Evolutionary conservation across 2,888 invertebrate species (phyloP), one percentile per base, ranked within the genome.

Genomic region (Aplocera efformata): DNA sequence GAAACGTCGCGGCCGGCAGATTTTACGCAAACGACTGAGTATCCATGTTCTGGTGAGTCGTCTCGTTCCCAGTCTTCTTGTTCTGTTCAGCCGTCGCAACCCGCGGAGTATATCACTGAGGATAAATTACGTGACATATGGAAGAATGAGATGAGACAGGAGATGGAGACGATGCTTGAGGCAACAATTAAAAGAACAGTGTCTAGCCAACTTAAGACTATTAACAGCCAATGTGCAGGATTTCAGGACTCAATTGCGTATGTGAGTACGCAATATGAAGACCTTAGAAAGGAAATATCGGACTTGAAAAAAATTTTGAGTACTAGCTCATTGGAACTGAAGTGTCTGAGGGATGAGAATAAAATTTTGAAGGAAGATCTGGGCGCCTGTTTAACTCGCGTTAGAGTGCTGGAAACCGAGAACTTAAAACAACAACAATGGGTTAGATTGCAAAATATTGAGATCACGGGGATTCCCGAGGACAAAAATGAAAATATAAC

Each of bases 391-490:
- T 3, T 11, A 7, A 6, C 27, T 11, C 27, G 27, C 2, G 7
- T 30, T 23, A 31, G 29, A 8, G 17, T 1, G 1, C 10, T 36
- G 6, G 35, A 36, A 7, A 29, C 29, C 1, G 35, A 36, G 1
- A 36, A 27, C 7, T 1, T 36, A 7, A 36, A 9, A 7, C 35
- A 36, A 9, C 35, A 36, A 8, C 35, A 36, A n/a, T 36, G 35
- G 35, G n/a, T 13, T 1, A 36, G 35, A 8, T 3, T 35, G 11
- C 34, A 28, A 22, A 35, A 35, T 22, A 22, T 28, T 8, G 34
- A 28, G 7, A 17, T 36, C 3, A 36, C 35, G 1, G 35, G 35
- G 4, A 24, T 36, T 7, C 35, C 35, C 1, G 35, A 36, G 10
- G 1, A 22, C n/a, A 34, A n/a, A 1, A 17, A 34, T 6, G 27